Evolutionary conservation across 2,113 vertebrate species (phyloP), one percentile per base, ranked within the genome.

Genomic region (Oryzias celebensis): DNA sequence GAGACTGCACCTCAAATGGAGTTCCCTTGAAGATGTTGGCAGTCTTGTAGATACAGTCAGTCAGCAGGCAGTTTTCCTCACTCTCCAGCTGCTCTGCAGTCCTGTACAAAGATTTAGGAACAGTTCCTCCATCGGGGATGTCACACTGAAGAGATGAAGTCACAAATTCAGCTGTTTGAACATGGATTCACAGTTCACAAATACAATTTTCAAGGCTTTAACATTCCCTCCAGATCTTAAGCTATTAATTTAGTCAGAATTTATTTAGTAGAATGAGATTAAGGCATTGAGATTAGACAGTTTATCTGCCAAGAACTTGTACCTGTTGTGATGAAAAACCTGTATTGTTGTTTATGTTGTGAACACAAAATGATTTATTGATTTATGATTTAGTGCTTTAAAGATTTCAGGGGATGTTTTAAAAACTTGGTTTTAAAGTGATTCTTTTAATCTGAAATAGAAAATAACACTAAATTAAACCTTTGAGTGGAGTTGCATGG

Each of bases 21-120:
- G 95, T 92, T 47, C 96, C 97, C 77, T 98, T 98, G 91, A 97
- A 96, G 68, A 99, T 91, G 26, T 93, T 96, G 49, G 94, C 95
- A 5, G 93, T 98, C 85, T 98, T 96, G 83, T 99, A 99, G 83
- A 99, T 96, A 76, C 94, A 95, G 73, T 98, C 97, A 0, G 94
- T 95, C 94, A 96, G 92, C 45, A 98, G 89, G 71, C 89, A 92
- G 81, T 94, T 87, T 66, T 99, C 97, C 24, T 97, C 96, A 0
- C 90, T 94, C 73, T 98, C 96, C 76, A 97, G 80, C 79, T 97
- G 94, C 72, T 98, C 97, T 18, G 94, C 91, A 0, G 95, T 96
- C 69, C 95, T 84, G 79, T 99, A 98, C 79, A 98, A 88, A 62
- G 94, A 94, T 65, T 98, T 99, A 75, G 96, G 96, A 23, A 99